Percentiles rank a stretch among this genome's conserved stretches.
phyloP scores from a whole-genome alignment of 2,113 vertebrate species.

The Microtus richardsoni region DNA sequence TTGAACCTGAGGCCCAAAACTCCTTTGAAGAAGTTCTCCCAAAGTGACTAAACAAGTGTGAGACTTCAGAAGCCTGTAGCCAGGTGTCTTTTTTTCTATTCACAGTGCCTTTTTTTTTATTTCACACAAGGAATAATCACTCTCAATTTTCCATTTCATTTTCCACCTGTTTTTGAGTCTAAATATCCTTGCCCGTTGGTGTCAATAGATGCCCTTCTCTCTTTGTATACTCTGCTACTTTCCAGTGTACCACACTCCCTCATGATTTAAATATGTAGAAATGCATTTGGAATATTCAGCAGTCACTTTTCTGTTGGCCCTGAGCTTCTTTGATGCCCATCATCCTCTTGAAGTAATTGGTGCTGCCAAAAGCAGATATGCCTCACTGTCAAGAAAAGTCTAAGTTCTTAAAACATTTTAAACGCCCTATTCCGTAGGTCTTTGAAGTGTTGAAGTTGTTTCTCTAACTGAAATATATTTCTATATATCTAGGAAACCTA shows the following conservation, averaged over 20 bases:
- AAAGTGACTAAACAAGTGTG: not conserved
- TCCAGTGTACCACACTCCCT: not conserved
- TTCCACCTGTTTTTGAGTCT: not conserved
- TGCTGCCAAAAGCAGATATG: no score
- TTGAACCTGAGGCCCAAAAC: not conserved
- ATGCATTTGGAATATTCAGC: not conserved
- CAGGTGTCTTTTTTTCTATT: not conserved
- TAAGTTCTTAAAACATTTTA: no score
- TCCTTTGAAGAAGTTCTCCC: not conserved
- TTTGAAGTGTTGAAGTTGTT: no score
- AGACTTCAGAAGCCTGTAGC: not conserved
- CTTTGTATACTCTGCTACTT: not conserved
- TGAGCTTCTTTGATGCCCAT: no score
- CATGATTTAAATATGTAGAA: not conserved
- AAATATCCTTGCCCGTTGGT: not conserved
- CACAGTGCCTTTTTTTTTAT: not conserved
- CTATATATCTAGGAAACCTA: no score
- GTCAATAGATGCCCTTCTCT: not conserved
- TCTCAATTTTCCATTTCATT: not conserved
- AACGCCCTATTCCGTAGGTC: no score
- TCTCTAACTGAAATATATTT: no score
- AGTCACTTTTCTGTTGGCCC: no score
- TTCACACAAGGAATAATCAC: not conserved
- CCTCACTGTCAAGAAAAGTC: no score
- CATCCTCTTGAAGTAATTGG: no score